Evolutionary conservation across 2,888 invertebrate genomes (phyloP), one percentile per base, ranked within the genome.

Genomic region (Heliconius ismenius): DNA sequence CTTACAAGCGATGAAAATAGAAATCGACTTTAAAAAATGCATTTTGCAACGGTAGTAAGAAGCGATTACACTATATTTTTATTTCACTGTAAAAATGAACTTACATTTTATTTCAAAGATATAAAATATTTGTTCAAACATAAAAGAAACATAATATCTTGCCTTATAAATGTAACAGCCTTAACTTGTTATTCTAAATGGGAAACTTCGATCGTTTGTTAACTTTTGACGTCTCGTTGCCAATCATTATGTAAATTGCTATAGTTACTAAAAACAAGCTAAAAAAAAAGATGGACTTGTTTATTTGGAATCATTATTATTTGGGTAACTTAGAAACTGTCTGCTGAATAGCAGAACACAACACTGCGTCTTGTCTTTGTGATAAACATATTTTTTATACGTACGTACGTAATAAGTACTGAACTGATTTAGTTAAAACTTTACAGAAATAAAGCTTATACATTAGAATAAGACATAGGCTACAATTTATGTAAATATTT

Each of bases 91-190:
- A 32, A 32, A 70, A 58, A n/a, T 58, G 1, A 7, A 70, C 21
- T 54, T 28, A 54, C 39, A 58, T 54, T 58, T 58, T 70, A 58
- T 54, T 13, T 69, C n/a, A n/a, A 70, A 32, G 21, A 70, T 32
- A 58, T 58, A n/a, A 70, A 70, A n/a, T 58, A 58, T 58, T 70
- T 13, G 15, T 70, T 70, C 7, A 24, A 32, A 32, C 24, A 28
- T 54, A 7, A 15, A 32, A n/a, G 58, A 70, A 39, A 43, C 67
- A 24, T 39, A 67, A 65, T 39, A 39, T 65, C 9, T 67, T 43
- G 24, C 11, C 24, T 43, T 3, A 13, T 13, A 67, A 39, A 39
- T 39, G 15, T 43, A 39, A 67, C 36, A 65, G 64, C 4, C 36
- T 65, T 36, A 36, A 36, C 36, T 65, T 32, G 32, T 65, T 65